Evolutionary conservation across 2,888 invertebrate genomes (phyloP), one percentile per base, ranked within the genome.

Genomic region (Polyommatus iphigenia): DNA sequence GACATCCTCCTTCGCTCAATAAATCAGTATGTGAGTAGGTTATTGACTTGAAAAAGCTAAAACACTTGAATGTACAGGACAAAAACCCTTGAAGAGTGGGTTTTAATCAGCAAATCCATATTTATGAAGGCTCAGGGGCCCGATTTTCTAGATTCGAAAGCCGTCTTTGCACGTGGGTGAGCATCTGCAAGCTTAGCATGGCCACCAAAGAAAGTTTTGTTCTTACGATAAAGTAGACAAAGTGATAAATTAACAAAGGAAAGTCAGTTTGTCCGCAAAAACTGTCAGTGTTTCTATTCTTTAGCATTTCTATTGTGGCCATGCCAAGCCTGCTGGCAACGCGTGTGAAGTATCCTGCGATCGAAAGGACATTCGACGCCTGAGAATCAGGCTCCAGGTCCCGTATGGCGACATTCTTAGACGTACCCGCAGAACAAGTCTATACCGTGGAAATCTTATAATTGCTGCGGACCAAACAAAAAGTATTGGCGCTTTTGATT

Each of bases 101-200:
- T 87, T 89, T 90, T 91, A 91, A 92, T 90, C 89, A 86, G 87
- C 85, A 87, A 83, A 87, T 91, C 88, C 92, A 93, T 93, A 92
- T 92, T 91, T 92, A 92, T 91, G 89, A 91, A 90, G 87, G 50
- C 18, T 5, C 18, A 50, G 50, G 10, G 50, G 5, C 50, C 50
- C 18, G 50, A 54, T 54, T 54, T 54, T 54, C 18, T 18, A 54
- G 50, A 5, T 3, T 54, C 50, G 50, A 18, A 15, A 1, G 18
- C 3, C 50, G 15, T 50, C 50, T 4, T 50, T 15, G 50, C 50
- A 4, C 50, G 50, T 15, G 10, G 3, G 46, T 13, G 10, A 46
- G 10, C 46, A 46, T 46, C 46, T 13, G 46, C 46, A 46, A 0
- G 46, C 46, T 46, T 46, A 46, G 46, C 10, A 10, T 46, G 46